Evolutionary conservation across 2,113 vertebrate species (phyloP).

Genomic region (Pollimyrus isidori): DNA sequence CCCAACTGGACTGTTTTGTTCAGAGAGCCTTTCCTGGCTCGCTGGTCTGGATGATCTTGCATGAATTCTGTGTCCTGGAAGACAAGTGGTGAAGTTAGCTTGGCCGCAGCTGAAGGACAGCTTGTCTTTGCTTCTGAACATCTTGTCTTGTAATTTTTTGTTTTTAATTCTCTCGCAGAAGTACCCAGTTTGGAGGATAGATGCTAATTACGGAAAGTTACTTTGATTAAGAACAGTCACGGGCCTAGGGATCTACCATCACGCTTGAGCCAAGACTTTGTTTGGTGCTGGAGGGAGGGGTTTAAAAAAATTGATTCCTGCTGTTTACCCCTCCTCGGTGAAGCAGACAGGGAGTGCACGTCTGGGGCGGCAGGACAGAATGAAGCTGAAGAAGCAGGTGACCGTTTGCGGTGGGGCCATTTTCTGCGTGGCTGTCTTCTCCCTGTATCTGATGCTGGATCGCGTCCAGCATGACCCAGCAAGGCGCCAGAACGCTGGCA

Average conservation of each 20-base stretch:
- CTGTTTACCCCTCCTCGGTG: conserved; percentile 14
- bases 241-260: conserved; percentile 13
- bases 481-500: conserved; percentile 77
- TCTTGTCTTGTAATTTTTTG: conserved; percentile 37
- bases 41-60: conserved; percentile 48
- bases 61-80: conserved; percentile 57
- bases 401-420: conserved; percentile 92
- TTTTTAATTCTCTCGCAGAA: conserved; percentile 27
- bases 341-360: neutral
- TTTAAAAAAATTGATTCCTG: neutral
- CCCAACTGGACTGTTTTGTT: conserved; percentile 49
- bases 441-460: conserved; percentile 97
- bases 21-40: conserved; percentile 35
- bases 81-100: conserved; percentile 47
- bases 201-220: conserved; percentile 35
- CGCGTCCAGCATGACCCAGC: conserved; percentile 88
- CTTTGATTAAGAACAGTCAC: conserved; percentile 25
- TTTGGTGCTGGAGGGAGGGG: conserved; percentile 5
- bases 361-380: conserved; percentile 43
- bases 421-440: conserved; percentile 97
- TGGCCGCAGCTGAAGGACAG: conserved; percentile 45
- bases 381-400: conserved; percentile 98
- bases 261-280: conserved; percentile 26
- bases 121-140: conserved; percentile 43
- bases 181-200: conserved; percentile 41